Evolutionary conservation across 2,113 vertebrate genomes (phyloP), one percentile per base, ranked within the genome.

Genomic region (Spea multiplicata): DNA sequence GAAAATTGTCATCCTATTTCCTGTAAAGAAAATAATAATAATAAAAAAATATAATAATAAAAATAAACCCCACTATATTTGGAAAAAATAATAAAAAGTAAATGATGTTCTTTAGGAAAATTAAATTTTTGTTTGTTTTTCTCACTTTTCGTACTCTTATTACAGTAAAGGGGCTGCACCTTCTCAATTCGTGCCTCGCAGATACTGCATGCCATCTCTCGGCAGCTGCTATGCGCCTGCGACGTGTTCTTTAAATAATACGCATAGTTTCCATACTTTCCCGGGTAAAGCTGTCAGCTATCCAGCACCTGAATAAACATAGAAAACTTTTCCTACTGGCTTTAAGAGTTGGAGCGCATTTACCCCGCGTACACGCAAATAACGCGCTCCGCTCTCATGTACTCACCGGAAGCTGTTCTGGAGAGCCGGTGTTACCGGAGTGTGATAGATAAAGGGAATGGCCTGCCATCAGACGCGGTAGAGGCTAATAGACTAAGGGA

Each of bases 181-280:
- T 59, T 59, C 55, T 53, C 55, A 30, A 30, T 30, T 13, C 1
- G 55, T 9, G 62, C 17, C 5, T 5, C 5, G 2, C 13, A 13
- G 14, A 61, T 61, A 8, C 5, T 61, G 8, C 30, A 6, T 47
- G 45, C 49, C 57, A 6, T 44, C 6, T 69, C 74, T 66, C 66
- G 70, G 67, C 67, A 70, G 75, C 55, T 76, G 66, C 30, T 52
- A n/a, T 49, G 52, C 69, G 52, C 48, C 52, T 48, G 74, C 68
- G 44, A 53, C 57, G 50, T 50, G 46, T 53, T 46, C 75, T 76
- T 62, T 69, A 76, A 76, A 76, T 76, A 76, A 77, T 61, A 66
- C 50, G 75, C 66, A 70, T 77, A 77, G 45, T 77, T 77, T 77
- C 66, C 75, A 17, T 50, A 70, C 16, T 55, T 62, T 66, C 66